Conservation (phyloP, 2,113 vertebrate species). For the Machaerirhynchus nigripectus region DNA sequence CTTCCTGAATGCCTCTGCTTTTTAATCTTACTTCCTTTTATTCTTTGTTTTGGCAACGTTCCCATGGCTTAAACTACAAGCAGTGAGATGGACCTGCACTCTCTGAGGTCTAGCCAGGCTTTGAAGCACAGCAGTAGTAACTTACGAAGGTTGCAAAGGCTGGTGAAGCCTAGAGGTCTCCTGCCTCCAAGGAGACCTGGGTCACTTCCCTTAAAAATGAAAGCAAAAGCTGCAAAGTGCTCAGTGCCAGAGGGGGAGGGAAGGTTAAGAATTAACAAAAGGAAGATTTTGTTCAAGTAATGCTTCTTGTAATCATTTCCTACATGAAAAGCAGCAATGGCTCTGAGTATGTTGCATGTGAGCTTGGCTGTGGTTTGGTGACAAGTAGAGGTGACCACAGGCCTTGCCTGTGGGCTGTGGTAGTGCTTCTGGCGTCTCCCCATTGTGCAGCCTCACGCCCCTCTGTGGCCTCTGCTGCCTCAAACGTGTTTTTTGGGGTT, state of each 20-base stretch:
- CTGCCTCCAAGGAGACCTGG: neutral
- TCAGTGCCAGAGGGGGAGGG: neutral
- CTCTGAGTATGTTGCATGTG: too few species aligned
- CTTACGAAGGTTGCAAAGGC: neutral
- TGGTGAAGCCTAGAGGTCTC: neutral
- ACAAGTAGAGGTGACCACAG: neutral
- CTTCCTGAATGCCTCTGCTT: neutral
- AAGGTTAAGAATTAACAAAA: neutral
- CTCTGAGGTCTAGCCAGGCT: neutral
- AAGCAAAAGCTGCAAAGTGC: neutral
- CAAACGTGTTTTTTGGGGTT: neutral
- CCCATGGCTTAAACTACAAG: neutral
- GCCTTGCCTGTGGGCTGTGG: neutral
- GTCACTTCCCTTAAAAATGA: neutral
- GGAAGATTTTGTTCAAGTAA: neutral
- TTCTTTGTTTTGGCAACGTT: neutral
- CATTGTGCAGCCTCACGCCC: rapidly evolving
- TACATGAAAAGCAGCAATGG: neutral
- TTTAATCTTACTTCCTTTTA: neutral
- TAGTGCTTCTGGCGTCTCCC: rapidly evolving
- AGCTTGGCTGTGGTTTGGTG: neutral
- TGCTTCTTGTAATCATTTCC: neutral
- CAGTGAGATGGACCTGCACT: neutral
- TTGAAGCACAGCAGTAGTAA: neutral
- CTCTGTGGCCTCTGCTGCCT: neutral